phyloP scores from a whole-genome alignment of 2,797 vertebrate genomes.

The Avahi laniger region DNA sequence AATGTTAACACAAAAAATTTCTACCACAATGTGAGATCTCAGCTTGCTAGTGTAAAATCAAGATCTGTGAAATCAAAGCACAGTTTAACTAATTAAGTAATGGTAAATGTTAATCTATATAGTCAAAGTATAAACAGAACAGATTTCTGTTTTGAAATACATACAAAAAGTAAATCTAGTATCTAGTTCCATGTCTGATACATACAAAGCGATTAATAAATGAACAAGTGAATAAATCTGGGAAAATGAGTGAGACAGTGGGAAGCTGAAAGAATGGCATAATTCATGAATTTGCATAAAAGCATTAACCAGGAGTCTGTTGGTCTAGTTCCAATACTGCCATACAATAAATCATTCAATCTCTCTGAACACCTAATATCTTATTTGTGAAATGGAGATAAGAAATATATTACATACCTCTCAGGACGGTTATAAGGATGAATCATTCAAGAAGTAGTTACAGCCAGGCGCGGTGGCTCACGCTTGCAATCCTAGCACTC shows the following conservation, averaged over 20 bases:
- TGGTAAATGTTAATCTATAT: not conserved
- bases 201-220: not conserved
- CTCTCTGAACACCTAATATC: not conserved
- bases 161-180: not conserved
- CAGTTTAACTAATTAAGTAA: not conserved
- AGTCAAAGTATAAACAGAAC: not conserved
- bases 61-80: not conserved
- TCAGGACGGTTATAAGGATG: not conserved
- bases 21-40: not conserved
- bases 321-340: not conserved
- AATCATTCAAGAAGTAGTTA: not conserved
- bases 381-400: not conserved
- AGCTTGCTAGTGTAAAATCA: not conserved
- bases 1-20: not conserved
- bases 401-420: not conserved
- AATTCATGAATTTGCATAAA: constrained; percentile 27
- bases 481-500: too few species aligned
- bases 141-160: not conserved
- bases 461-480: too few species aligned
- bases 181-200: not conserved
- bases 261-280: not conserved
- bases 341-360: not conserved
- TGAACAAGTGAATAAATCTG: not conserved
- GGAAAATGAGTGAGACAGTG: not conserved
- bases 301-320: not conserved